These are phyloP conservation scores for Axea sp. DNA, from an alignment of 2,888 invertebrate species.

Conservation along the genomic window DNA sequence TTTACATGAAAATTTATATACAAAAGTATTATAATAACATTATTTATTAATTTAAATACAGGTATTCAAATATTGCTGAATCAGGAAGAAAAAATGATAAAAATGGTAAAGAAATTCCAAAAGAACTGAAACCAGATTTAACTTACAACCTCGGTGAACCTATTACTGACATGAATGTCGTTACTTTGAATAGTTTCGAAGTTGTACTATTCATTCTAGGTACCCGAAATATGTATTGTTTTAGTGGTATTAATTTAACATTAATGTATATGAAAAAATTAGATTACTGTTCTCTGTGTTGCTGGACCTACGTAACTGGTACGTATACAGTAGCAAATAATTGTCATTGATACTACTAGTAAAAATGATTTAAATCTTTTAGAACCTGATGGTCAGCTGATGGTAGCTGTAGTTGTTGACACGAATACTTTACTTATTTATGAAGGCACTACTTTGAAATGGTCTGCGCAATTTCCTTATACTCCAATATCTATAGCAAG, in stretches of 20 bases:
- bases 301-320: constrained; percentile 86
- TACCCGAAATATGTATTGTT: constrained; percentile 90
- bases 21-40: too few relatives aligned
- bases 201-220: constrained; percentile 90
- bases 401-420: constrained; percentile 89
- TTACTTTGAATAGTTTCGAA: constrained; percentile 83
- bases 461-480: constrained; percentile 92
- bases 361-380: too few relatives aligned
- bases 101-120: constrained; percentile 71
- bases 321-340: too few relatives aligned
- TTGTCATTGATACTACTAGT: too few relatives aligned
- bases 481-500: constrained; percentile 87
- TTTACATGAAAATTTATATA: too few relatives aligned
- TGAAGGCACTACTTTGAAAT: constrained; percentile 89
- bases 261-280: constrained; percentile 91
- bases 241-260: constrained; percentile 87
- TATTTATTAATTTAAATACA: constrained; percentile 64
- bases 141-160: constrained; percentile 90
- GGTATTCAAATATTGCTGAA: constrained; percentile 78
- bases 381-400: constrained; percentile 87
- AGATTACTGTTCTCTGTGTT: constrained; percentile 90
- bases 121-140: constrained; percentile 88
- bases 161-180: constrained; percentile 83
- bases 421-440: constrained; percentile 91
- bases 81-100: constrained; percentile 75